A percentile compares a stretch with the other conserved stretches of the same genome.
phyloP scores from a whole-genome alignment of 2,797 vertebrate species.

The Apodemus agrarius region DNA sequence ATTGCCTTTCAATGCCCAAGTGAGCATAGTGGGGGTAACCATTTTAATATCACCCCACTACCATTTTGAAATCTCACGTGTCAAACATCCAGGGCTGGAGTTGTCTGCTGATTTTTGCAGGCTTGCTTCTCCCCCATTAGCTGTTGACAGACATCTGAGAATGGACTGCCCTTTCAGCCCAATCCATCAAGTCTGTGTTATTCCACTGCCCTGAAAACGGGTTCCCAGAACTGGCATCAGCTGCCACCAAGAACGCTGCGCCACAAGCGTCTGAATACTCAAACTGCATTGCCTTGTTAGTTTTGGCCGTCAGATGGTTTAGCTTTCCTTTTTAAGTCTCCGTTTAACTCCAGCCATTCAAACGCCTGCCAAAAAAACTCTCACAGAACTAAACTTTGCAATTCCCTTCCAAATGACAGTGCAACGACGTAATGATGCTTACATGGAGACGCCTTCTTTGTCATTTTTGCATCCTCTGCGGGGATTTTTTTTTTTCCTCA shows the following conservation, averaged over 20 bases:
- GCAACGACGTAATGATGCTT: constrained; percentile 55
- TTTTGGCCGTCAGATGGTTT: constrained; percentile 49
- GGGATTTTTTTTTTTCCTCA: background rate
- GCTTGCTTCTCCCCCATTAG: constrained; percentile 20
- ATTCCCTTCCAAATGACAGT: background rate
- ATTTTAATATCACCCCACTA: constrained; percentile 53
- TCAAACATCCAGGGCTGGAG: constrained; percentile 8
- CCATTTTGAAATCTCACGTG: constrained; percentile 53
- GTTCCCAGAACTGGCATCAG: constrained; percentile 67
- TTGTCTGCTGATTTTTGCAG: constrained; percentile 50
- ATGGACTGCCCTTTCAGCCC: constrained; percentile 53
- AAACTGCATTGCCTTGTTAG: constrained; percentile 14
- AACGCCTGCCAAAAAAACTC: constrained; percentile 72
- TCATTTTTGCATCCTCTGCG: constrained; percentile 30
- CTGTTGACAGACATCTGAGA: constrained; percentile 55
- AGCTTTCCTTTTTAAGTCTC: constrained; percentile 58
- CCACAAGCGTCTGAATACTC: constrained; percentile 46
- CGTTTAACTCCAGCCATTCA: constrained; percentile 49
- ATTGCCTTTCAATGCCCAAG: background rate
- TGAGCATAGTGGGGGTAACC: background rate
- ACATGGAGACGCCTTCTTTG: constrained; percentile 44
- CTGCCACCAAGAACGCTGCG: background rate
- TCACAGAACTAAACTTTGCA: constrained; percentile 53
- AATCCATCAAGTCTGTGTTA: constrained; percentile 56
- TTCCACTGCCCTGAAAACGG: constrained; percentile 24